A percentile compares a stretch with the other conserved stretches of the same genome.
phyloP scores from a whole-genome alignment of 2,113 vertebrate species.

The Nesoenas mayeri region DNA sequence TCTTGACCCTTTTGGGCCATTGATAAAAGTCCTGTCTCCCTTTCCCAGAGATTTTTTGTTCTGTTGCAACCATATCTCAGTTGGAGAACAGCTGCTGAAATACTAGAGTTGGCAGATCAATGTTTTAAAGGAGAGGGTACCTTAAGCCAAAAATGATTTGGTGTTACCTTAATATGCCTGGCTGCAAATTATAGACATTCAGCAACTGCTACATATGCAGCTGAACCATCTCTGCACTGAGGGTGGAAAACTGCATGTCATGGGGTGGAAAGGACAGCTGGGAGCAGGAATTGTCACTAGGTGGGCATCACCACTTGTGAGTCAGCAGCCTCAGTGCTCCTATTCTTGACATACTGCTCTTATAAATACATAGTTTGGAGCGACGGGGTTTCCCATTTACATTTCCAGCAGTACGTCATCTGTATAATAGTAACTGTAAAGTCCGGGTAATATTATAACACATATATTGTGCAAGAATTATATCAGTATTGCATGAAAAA shows the following conservation, averaged over 20 bases:
- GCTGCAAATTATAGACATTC: neutral
- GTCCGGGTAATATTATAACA: neutral
- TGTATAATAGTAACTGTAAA: neutral
- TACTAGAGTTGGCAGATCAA: neutral
- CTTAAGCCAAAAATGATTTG: neutral
- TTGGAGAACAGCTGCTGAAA: neutral
- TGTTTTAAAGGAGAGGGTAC: no score
- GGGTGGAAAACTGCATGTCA: neutral
- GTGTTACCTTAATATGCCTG: neutral
- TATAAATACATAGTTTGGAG: neutral
- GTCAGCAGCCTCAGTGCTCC: neutral
- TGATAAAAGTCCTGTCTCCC: neutral
- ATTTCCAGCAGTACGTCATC: neutral
- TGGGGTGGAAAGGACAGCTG: conserved; percentile 15
- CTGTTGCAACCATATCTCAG: neutral
- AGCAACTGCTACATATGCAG: neutral
- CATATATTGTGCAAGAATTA: neutral
- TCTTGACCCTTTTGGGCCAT: neutral
- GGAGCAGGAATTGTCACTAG: neutral
- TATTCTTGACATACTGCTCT: neutral
- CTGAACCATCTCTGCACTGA: neutral
- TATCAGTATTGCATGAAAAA: neutral
- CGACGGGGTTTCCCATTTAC: neutral
- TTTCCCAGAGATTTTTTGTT: neutral
- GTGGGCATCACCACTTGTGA: neutral